Evolutionary conservation across 2,113 vertebrate species (phyloP).

Genomic region (Trematocara macrostoma): DNA sequence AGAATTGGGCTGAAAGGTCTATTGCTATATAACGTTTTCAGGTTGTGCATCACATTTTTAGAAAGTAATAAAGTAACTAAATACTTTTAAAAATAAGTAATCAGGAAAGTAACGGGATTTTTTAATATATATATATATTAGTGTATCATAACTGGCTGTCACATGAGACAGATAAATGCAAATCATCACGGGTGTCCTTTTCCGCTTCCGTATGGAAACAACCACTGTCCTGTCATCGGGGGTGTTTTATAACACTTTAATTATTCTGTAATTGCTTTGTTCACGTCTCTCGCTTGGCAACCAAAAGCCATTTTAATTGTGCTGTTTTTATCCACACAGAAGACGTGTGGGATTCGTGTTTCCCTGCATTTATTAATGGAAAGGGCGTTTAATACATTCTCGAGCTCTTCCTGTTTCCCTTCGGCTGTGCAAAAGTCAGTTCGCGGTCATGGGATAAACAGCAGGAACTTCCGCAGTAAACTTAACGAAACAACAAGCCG

Average conservation of each 20-base stretch:
- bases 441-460: slow-evolving; percentile 32
- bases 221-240: not conserved
- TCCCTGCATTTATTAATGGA: not conserved
- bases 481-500: not conserved
- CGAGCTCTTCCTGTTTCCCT: not conserved
- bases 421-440: not conserved
- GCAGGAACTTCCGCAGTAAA: not conserved
- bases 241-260: not conserved
- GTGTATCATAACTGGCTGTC: not conserved
- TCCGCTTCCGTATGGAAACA: slow-evolving; percentile 12
- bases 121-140: not conserved
- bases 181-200: not conserved
- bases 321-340: not conserved
- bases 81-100: not conserved
- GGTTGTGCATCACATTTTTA: not conserved
- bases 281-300: not conserved
- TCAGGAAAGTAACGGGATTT: not conserved
- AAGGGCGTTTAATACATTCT: fast-evolving
- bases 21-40: not conserved
- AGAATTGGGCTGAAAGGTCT: not conserved
- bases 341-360: fast-evolving
- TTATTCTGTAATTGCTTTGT: not conserved
- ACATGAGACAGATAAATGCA: not conserved
- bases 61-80: not conserved
- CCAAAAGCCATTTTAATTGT: not conserved